Percentiles rank a stretch among this genome's conserved stretches.
These are phyloP conservation scores for Apotomis turbidana DNA, from an alignment of 2,888 invertebrate species.

Conservation along the genomic window DNA sequence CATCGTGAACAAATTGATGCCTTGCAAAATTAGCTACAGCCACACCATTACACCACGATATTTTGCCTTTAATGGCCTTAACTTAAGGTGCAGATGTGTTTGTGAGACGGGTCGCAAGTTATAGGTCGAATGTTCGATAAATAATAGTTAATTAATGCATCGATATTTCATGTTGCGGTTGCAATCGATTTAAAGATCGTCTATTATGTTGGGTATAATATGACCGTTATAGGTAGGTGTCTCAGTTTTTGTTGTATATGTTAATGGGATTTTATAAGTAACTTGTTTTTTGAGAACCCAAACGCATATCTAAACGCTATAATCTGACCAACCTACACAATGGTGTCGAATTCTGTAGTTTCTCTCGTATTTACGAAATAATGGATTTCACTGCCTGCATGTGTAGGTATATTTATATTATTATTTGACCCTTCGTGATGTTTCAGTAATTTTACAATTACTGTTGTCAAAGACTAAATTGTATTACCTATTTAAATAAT, in stretches of 20 bases:
- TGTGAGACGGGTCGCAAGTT: constrained; percentile 22
- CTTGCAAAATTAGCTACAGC: constrained; percentile 48
- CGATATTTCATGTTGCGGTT: constrained; percentile 45
- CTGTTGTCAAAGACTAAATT: too few relatives aligned
- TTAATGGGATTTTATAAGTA: background rate
- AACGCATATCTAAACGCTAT: too few relatives aligned
- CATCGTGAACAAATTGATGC: constrained; percentile 61
- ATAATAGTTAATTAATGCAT: constrained; percentile 61
- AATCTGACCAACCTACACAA: background rate
- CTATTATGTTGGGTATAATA: constrained; percentile 14
- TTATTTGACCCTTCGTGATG: too few relatives aligned
- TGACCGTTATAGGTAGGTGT: background rate
- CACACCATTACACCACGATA: constrained; percentile 13
- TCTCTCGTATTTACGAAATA: too few relatives aligned
- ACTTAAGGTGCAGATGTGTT: constrained; percentile 13
- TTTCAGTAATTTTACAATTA: too few relatives aligned
- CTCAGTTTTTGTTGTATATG: background rate
- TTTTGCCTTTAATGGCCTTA: constrained; percentile 4
- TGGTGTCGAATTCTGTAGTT: too few relatives aligned
- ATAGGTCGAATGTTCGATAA: constrained; percentile 51
- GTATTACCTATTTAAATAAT: too few relatives aligned
- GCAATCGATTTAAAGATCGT: constrained; percentile 8
- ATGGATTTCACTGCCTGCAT: too few relatives aligned
- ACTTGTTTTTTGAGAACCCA: background rate
- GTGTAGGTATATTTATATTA: too few relatives aligned